These are phyloP conservation scores for Arbacia lixula DNA, from an alignment of 53 echinoderm and acorn worm species.

Conservation along the genomic window DNA sequence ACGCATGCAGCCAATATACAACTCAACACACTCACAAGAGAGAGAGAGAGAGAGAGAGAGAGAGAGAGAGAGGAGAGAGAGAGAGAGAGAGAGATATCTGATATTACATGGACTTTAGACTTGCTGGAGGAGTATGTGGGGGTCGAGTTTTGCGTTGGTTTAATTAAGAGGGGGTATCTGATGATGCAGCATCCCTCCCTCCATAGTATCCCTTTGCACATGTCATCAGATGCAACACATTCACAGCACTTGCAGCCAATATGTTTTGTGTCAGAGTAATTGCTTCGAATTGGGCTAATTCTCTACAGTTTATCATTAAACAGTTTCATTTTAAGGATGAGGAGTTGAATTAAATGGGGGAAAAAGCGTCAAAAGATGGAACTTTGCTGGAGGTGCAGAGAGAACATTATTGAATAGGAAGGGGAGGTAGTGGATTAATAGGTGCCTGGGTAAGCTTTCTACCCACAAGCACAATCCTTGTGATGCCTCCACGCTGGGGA, in stretches of 20 bases:
- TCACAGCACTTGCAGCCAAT: not conserved
- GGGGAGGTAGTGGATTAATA: slow-evolving; percentile 16
- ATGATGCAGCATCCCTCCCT: slow-evolving; percentile 23
- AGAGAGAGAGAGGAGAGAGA: not conserved
- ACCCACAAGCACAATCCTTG: slow-evolving; percentile 22
- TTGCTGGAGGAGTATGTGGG: too few relatives aligned
- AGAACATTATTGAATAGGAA: not conserved
- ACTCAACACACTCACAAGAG: too few relatives aligned
- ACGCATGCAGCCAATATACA: too few relatives aligned
- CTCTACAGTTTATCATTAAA: slow-evolving; percentile 30
- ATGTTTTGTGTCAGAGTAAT: slow-evolving; percentile 47
- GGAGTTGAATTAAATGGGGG: not conserved
- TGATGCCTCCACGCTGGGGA: slow-evolving; percentile 24
- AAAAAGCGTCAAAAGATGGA: slow-evolving; percentile 1
- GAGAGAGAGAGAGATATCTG: too few relatives aligned
- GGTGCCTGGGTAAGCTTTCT: slow-evolving; percentile 20
- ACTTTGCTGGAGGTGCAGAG: not conserved
- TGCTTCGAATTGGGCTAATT: slow-evolving; percentile 53
- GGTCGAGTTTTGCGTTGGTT: not conserved
- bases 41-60: not conserved
- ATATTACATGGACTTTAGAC: too few relatives aligned
- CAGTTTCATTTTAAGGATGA: slow-evolving; percentile 23
- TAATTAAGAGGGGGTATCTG: slow-evolving; percentile 36
- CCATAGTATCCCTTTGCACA: slow-evolving; percentile 21
- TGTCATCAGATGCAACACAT: slow-evolving; percentile 3